Conservation (phyloP, 23 tunicate genomes). For the Phallusia fumigata region DNA sequence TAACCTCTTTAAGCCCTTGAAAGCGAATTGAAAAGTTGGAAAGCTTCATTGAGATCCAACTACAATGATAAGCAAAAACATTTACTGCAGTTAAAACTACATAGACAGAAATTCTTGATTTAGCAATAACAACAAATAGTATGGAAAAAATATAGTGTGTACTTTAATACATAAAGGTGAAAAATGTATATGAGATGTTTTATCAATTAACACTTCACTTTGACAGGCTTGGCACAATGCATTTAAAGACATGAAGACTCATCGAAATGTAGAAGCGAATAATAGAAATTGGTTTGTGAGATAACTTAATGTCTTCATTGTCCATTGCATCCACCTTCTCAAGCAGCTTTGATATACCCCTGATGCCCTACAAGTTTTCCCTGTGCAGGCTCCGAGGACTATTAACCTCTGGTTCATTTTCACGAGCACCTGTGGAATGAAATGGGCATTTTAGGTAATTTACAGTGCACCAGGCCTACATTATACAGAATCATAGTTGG, state of each 20-base stretch:
- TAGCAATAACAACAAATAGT: too few species aligned
- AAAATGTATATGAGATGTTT: neutral
- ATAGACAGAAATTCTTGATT: too few species aligned
- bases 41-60: too few species aligned
- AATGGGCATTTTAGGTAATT: neutral
- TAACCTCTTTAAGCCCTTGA: too few species aligned
- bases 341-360: neutral
- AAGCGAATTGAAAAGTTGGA: too few species aligned
- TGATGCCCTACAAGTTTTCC: conserved; percentile 56
- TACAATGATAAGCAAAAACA: too few species aligned
- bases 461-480: too few species aligned
- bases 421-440: conserved; percentile 48
- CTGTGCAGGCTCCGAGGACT: conserved; percentile 57
- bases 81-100: too few species aligned
- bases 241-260: neutral
- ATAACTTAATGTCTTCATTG: neutral
- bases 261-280: neutral
- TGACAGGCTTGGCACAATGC: neutral
- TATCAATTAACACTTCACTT: neutral
- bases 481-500: too few species aligned
- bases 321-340: neutral
- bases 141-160: neutral
- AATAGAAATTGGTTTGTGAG: conserved; percentile 4
- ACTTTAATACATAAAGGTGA: neutral
- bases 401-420: conserved; percentile 82